Conservation (phyloP, 1,140 invertebrate species). For the Paracyclopina nana region DNA sequence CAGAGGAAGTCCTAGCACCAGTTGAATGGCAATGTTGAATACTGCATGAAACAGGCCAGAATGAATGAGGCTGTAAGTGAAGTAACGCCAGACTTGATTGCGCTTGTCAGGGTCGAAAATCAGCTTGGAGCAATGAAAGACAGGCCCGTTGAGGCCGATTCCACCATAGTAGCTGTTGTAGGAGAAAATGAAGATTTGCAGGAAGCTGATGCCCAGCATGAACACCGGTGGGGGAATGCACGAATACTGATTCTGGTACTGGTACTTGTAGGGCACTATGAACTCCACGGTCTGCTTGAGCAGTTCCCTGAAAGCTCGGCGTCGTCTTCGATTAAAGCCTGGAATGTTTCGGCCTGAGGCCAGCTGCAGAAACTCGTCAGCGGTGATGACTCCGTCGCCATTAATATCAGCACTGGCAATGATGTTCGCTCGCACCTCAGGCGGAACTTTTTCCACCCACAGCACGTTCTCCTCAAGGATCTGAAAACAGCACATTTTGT, state of each 20-base stretch:
- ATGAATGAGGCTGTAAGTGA: slow-evolving; percentile 85
- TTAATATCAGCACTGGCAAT: background rate
- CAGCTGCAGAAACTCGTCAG: slow-evolving; percentile 5
- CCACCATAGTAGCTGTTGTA: background rate
- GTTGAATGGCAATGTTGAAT: slow-evolving; percentile 75
- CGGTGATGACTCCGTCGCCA: slow-evolving; percentile 4
- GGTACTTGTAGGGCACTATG: slow-evolving; percentile 9
- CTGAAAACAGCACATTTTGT: background rate
- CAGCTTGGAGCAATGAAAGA: slow-evolving; percentile 75
- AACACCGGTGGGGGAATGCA: slow-evolving; percentile 9
- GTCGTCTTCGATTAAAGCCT: background rate
- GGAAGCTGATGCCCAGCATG: slow-evolving; percentile 1
- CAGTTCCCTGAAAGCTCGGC: slow-evolving; percentile 4
- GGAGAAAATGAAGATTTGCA: slow-evolving; percentile 8
- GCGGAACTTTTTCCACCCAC: background rate
- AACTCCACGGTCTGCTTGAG: slow-evolving; percentile 8
- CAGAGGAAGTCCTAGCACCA: slow-evolving; percentile 71
- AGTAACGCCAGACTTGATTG: slow-evolving; percentile 74
- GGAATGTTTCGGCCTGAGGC: background rate
- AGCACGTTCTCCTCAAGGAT: background rate
- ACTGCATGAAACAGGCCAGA: slow-evolving; percentile 62
- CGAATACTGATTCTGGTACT: slow-evolving; percentile 12
- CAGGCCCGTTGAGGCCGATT: slow-evolving; percentile 37
- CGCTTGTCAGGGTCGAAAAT: slow-evolving; percentile 82
- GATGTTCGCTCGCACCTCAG: background rate